phyloP scores from a whole-genome alignment of 2,888 invertebrate genomes.

The Thera britannica region DNA sequence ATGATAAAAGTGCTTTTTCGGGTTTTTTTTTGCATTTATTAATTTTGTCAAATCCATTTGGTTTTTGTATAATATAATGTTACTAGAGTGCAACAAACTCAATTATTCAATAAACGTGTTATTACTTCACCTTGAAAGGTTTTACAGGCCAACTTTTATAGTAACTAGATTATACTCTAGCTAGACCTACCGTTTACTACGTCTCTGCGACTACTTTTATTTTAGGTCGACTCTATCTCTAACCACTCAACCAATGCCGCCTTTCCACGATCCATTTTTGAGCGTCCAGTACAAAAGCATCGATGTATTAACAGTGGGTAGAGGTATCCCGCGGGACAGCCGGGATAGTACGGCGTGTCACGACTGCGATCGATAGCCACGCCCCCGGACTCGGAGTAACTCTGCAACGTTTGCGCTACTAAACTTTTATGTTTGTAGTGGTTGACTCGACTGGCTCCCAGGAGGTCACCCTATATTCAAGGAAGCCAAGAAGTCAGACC shows the following conservation, averaged over 20 bases:
- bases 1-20: constrained; percentile 5
- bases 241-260: neutral
- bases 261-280: neutral
- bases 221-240: constrained; percentile 5
- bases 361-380: constrained; percentile 57
- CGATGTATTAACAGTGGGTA: constrained; percentile 19
- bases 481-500: too few species aligned
- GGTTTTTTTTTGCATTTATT: constrained; percentile 1
- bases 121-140: too few species aligned
- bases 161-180: too few species aligned
- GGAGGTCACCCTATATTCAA: too few species aligned
- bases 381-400: constrained; percentile 47
- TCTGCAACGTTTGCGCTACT: constrained; percentile 26
- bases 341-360: constrained; percentile 59
- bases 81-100: too few species aligned
- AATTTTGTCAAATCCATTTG: neutral
- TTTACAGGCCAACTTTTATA: too few species aligned
- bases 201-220: neutral
- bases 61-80: too few species aligned
- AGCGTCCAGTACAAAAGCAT: constrained; percentile 8
- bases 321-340: constrained; percentile 37
- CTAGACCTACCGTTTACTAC: neutral
- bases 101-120: too few species aligned
- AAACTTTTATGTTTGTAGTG: too few species aligned
- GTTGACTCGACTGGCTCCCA: too few species aligned